Evolutionary conservation across 2,888 invertebrate species (phyloP), one percentile per base, ranked within the genome.

Genomic region (Lasioglossum pauxillum): DNA sequence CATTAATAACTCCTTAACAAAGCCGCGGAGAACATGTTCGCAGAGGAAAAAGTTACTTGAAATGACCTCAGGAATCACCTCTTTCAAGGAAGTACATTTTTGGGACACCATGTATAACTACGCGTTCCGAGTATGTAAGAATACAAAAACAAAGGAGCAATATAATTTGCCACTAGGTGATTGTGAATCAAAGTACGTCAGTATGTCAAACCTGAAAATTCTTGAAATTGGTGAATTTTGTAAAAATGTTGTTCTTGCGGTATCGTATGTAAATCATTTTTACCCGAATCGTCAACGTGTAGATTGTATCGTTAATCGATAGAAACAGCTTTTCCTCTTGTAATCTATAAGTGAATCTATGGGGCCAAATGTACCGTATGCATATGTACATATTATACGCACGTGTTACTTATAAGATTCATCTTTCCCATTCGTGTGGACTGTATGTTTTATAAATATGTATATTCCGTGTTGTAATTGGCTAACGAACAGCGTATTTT

Each of bases 371-470:
- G 67, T 67, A 92, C 90, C 91, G 91, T 89, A 79, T 38, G 67
- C 67, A 67, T 75, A 78, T 93, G 91, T 94, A 91, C 84, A 91
- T 91, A 89, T 89, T 67, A 88, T 90, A 92, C 90, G 92, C 92
- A 90, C 90, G 85, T 88, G 75, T 83, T 78, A 75, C 46, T 96
- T 96, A 95, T 88, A 86, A 95, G 78, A 73, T 19, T 77, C 71
- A 95, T 95, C 95, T 95, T 95, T 94, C 95, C 94, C 93, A 91
- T 92, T 75, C 95, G 84, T 96, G 95, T 96, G 96, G 96, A 96
- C 67, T 89, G 87, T 90, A 88, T 90, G 82, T 89, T 83, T 46
- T 91, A 87, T 91, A 90, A 88, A 88, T 90, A 87, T 92, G 89
- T 92, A 91, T 89, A 92, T 90, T 85, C 80, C 31, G 19, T 74